Evolutionary conservation across 2,888 invertebrate genomes (phyloP).

Genomic region (Hirudinaria manillensis): DNA sequence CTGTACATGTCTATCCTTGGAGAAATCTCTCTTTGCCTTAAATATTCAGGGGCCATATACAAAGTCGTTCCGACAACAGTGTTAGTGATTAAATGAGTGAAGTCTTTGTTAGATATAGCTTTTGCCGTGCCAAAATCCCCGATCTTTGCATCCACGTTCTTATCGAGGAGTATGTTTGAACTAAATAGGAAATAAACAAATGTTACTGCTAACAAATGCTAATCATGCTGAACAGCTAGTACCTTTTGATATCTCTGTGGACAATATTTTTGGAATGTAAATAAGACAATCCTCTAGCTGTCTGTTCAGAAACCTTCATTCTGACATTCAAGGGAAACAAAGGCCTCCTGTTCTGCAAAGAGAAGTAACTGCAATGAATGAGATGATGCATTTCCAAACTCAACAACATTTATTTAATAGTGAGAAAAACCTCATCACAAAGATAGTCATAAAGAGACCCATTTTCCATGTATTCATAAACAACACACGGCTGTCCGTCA

Average conservation of each 20-base stretch:
- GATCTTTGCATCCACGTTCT: constrained; percentile 14
- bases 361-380: not conserved
- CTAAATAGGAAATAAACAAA: not conserved
- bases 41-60: constrained; percentile 34
- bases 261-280: constrained; percentile 32
- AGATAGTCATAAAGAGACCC: constrained; percentile 22
- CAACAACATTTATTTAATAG: not conserved
- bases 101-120: not conserved
- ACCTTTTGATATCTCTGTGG: constrained; percentile 35
- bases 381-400: not conserved
- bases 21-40: constrained; percentile 26
- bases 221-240: not conserved
- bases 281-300: constrained; percentile 25
- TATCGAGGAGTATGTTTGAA: constrained; percentile 12
- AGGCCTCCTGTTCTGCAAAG: not conserved
- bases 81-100: constrained; percentile 6
- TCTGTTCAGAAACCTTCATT: constrained; percentile 25
- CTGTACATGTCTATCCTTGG: constrained; percentile 30
- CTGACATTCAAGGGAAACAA: not conserved
- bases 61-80: constrained; percentile 27
- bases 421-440: not conserved
- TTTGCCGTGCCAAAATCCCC: constrained; percentile 23
- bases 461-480: constrained; percentile 26
- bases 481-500: constrained; percentile 19
- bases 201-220: not conserved